phyloP scores from a whole-genome alignment of 2,888 invertebrate genomes.

The Oscheius onirici region DNA sequence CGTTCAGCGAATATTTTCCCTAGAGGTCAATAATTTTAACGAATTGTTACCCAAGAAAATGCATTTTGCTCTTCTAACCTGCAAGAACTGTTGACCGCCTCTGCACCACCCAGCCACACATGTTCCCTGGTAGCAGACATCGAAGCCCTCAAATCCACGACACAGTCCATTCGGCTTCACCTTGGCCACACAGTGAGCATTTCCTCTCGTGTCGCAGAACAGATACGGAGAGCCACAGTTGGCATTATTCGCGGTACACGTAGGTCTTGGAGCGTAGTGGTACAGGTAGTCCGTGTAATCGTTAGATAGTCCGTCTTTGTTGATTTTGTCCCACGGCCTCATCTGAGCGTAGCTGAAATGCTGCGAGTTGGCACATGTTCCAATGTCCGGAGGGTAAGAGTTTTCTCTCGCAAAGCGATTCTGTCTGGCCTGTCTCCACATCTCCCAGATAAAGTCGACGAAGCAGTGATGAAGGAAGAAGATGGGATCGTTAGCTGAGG shows the following conservation, averaged over 20 bases:
- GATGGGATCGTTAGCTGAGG: conserved; percentile 65
- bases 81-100: conserved; percentile 47
- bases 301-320: conserved; percentile 70
- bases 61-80: background rate
- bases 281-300: conserved; percentile 69
- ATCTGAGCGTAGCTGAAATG: conserved; percentile 69
- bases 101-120: conserved; percentile 65
- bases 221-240: conserved; percentile 61
- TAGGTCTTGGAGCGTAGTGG: conserved; percentile 66
- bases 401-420: conserved; percentile 63
- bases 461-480: conserved; percentile 69
- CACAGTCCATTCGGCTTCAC: conserved; percentile 60
- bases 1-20: background rate
- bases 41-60: too few species aligned
- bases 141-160: conserved; percentile 66
- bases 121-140: conserved; percentile 63
- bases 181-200: conserved; percentile 68
- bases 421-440: conserved; percentile 67
- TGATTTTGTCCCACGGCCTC: conserved; percentile 68
- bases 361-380: conserved; percentile 66
- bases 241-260: conserved; percentile 59
- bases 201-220: conserved; percentile 58
- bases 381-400: conserved; percentile 67
- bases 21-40: too few species aligned
- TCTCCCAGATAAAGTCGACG: conserved; percentile 69